Evolutionary conservation across 2,888 invertebrate genomes (phyloP).

Genomic region (Luffia ferchaultella): DNA sequence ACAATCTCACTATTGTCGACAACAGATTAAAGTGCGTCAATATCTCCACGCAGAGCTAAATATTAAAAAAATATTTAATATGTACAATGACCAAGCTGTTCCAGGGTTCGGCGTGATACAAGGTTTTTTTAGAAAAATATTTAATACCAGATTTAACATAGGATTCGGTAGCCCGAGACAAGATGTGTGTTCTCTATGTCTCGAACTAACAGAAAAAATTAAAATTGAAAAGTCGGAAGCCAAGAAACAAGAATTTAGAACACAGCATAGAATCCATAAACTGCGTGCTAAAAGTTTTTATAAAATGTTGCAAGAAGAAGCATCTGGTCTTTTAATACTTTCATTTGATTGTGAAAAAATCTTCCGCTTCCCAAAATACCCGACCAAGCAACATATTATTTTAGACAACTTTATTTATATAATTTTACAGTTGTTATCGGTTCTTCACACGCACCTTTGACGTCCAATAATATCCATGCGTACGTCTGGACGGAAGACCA

Average conservation of each 20-base stretch:
- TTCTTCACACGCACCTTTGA: too few relatives aligned
- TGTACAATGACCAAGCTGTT: slow-evolving; percentile 8
- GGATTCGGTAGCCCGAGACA: slow-evolving; percentile 15
- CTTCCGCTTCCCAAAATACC: neutral
- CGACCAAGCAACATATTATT: neutral
- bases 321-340: slow-evolving; percentile 13
- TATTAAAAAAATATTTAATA: neutral
- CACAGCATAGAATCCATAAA: slow-evolving; percentile 14
- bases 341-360: slow-evolving; percentile 17
- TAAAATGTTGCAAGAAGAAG: slow-evolving; percentile 11
- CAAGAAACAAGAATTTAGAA: slow-evolving; percentile 14
- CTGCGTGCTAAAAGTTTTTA: slow-evolving; percentile 6
- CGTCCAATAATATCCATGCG: too few relatives aligned
- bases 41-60: neutral
- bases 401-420: neutral
- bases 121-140: slow-evolving; percentile 15
- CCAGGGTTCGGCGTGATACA: slow-evolving; percentile 12
- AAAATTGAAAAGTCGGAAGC: slow-evolving; percentile 11
- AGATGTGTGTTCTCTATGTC: slow-evolving; percentile 16
- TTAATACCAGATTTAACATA: slow-evolving; percentile 15
- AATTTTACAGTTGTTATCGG: neutral
- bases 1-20: slow-evolving; percentile 17
- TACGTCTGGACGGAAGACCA: too few relatives aligned
- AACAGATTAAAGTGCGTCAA: slow-evolving; percentile 7
- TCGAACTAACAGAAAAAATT: slow-evolving; percentile 13